Percentiles rank a stretch among this genome's conserved stretches.
Evolutionary conservation across 1,140 invertebrate species (phyloP).

Genomic region (Atopsyche davidsoni): DNA sequence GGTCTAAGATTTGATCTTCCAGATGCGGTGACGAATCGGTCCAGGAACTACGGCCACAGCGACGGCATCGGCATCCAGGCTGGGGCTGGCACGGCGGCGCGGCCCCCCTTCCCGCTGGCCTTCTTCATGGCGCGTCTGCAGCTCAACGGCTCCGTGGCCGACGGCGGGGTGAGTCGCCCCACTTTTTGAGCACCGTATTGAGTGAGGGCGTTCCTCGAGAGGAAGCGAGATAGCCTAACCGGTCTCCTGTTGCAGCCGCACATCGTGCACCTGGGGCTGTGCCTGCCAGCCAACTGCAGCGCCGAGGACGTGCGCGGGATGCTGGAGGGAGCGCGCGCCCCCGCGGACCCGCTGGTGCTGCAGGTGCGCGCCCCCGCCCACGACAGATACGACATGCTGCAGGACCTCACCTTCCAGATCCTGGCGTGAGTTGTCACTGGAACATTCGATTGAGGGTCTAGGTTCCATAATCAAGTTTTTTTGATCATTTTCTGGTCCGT

Average conservation of each 20-base stretch:
- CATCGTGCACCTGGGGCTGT: constrained; percentile 63
- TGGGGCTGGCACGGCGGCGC: too few relatives aligned
- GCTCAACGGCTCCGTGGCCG: constrained; percentile 43
- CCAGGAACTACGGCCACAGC: constrained; percentile 79
- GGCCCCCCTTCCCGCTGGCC: constrained; percentile 50
- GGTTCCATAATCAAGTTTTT: too few relatives aligned
- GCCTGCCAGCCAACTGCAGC: constrained; percentile 62
- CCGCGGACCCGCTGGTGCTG: constrained; percentile 43
- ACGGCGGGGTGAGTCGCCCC: constrained; percentile 46
- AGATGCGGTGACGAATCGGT: too few relatives aligned
- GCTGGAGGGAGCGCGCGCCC: constrained; percentile 49
- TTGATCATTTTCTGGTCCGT: too few relatives aligned
- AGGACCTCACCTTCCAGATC: constrained; percentile 64
- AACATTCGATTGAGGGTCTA: too few relatives aligned
- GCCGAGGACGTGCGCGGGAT: constrained; percentile 55
- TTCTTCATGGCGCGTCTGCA: constrained; percentile 55
- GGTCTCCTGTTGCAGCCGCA: constrained; percentile 42
- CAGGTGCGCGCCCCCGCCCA: constrained; percentile 60
- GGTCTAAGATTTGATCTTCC: too few relatives aligned
- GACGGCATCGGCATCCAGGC: constrained; percentile 60
- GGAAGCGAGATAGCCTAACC: too few relatives aligned
- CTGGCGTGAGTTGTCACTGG: constrained; percentile 69
- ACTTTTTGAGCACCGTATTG: too few relatives aligned
- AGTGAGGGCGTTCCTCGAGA: too few relatives aligned
- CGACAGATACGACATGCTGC: constrained; percentile 56